These are phyloP conservation scores for Liparis tanakae DNA, from an alignment of 2,797 vertebrate genomes.

Conservation along the genomic window DNA sequence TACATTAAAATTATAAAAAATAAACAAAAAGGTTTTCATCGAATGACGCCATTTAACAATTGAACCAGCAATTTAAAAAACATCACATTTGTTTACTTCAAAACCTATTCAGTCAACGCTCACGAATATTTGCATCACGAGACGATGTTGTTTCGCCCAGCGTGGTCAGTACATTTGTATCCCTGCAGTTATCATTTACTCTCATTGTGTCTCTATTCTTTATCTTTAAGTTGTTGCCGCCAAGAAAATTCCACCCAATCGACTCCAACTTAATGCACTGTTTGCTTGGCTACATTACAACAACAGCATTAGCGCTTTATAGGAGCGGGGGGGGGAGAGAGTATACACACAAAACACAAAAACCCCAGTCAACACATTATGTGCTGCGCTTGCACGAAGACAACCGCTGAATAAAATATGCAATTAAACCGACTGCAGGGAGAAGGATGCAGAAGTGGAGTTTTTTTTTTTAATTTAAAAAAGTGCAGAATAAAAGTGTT, in stretches of 20 bases:
- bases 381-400: conserved; percentile 28
- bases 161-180: not conserved
- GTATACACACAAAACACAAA: conserved; percentile 2
- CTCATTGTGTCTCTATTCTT: not conserved
- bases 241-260: conserved; percentile 15
- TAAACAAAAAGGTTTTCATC: not conserved
- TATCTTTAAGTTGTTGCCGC: conserved; percentile 1
- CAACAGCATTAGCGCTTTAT: conserved; percentile 58
- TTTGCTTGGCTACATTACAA: conserved; percentile 60
- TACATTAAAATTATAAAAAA: not conserved
- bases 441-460: no score
- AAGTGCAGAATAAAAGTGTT: not conserved
- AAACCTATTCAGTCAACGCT: conserved; percentile 3
- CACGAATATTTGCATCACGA: conserved; percentile 10
- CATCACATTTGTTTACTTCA: not conserved
- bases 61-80: conserved; percentile 2
- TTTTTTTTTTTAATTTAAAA: no score
- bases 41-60: conserved; percentile 13
- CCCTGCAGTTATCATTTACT: not conserved
- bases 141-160: conserved; percentile 3
- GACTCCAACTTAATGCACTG: conserved; percentile 33
- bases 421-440: conserved; percentile 36
- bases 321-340: conserved; percentile 25
- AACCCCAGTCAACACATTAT: conserved; percentile 34
- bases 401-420: conserved; percentile 57